These are phyloP conservation scores for Lates japonicus DNA, from an alignment of 2,797 vertebrate genomes.

Conservation along the genomic window DNA sequence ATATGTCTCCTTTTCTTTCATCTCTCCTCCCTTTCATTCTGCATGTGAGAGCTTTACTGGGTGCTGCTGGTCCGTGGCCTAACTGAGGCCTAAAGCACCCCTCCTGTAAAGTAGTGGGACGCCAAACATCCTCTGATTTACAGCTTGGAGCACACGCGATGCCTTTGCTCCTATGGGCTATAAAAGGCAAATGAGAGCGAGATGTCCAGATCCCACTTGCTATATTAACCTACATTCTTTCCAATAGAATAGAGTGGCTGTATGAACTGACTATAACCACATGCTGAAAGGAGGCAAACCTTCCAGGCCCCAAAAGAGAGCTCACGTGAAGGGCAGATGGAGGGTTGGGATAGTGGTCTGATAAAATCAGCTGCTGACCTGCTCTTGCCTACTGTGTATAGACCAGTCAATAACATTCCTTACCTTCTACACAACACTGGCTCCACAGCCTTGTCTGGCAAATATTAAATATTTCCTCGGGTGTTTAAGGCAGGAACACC, in stretches of 20 bases:
- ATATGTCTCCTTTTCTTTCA: slow-evolving; percentile 76
- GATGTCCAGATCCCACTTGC: slow-evolving; percentile 77
- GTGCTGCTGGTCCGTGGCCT: slow-evolving; percentile 75
- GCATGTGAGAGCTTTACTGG: slow-evolving; percentile 79
- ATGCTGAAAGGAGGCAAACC: slow-evolving; percentile 68
- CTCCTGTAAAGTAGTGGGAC: slow-evolving; percentile 70
- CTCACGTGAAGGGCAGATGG: slow-evolving; percentile 76
- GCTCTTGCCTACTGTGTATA: slow-evolving; percentile 40
- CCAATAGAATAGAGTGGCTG: slow-evolving; percentile 70
- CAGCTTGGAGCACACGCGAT: slow-evolving; percentile 76
- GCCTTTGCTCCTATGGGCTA: slow-evolving; percentile 74
- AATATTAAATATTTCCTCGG: slow-evolving; percentile 72
- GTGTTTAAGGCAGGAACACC: slow-evolving; percentile 69
- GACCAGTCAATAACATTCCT: slow-evolving; percentile 65
- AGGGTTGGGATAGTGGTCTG: slow-evolving; percentile 47
- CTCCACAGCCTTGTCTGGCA: slow-evolving; percentile 42
- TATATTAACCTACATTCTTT: slow-evolving; percentile 85
- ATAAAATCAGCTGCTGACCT: slow-evolving; percentile 76
- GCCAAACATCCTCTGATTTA: slow-evolving; percentile 82
- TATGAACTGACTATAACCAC: slow-evolving; percentile 73
- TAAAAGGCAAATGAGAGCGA: slow-evolving; percentile 78
- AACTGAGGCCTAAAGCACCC: slow-evolving; percentile 56
- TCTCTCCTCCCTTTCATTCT: slow-evolving; percentile 67
- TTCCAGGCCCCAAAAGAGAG: slow-evolving; percentile 56
- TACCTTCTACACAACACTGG: slow-evolving; percentile 43